Evolutionary conservation across 2,113 vertebrate genomes (phyloP).

Genomic region (Pyrgilauda ruficollis): DNA sequence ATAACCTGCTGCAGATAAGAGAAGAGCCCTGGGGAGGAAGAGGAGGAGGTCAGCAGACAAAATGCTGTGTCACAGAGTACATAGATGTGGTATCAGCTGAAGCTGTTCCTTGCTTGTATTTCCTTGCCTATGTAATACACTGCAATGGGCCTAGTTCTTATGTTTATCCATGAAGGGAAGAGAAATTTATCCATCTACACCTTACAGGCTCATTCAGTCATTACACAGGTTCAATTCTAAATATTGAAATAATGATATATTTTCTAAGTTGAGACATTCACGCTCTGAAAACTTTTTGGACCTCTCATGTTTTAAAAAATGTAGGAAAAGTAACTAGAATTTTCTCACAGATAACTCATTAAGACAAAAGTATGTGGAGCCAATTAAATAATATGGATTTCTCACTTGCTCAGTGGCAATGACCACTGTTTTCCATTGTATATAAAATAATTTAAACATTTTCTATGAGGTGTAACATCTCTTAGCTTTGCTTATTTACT

Average conservation of each 20-base stretch:
- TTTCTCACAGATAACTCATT: neutral
- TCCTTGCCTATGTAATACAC: neutral
- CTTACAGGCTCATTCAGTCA: neutral
- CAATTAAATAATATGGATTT: neutral
- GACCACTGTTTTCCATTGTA: neutral
- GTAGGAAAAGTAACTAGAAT: neutral
- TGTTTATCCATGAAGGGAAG: neutral
- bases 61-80: neutral
- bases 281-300: neutral
- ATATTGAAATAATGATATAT: neutral
- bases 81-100: fast-evolving
- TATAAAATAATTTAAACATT: neutral
- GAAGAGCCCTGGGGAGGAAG: neutral
- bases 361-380: neutral
- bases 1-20: neutral
- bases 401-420: neutral
- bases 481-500: neutral
- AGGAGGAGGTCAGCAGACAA: neutral
- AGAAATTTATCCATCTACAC: neutral
- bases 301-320: neutral
- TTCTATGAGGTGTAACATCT: neutral
- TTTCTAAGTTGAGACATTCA: fast-evolving
- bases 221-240: neutral
- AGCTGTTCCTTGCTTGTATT: neutral
- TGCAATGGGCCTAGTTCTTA: neutral